Evolutionary conservation across 64 coral and sea anemone species (phyloP), one percentile per base, ranked within the genome.

Genomic region (Astreopora myriophthalma): DNA sequence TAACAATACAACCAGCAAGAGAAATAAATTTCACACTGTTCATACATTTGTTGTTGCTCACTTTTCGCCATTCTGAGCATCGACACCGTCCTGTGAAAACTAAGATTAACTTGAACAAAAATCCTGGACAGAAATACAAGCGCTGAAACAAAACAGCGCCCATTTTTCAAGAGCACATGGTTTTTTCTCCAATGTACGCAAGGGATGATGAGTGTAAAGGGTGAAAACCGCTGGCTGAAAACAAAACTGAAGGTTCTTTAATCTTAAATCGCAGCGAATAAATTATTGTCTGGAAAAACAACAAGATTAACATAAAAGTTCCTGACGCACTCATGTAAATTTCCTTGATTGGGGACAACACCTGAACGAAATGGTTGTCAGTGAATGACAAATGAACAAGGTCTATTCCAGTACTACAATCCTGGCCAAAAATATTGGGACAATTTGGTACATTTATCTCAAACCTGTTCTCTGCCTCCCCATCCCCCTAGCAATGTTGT

Each of bases 351-450:
- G 36, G 31, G 9, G 61, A 64, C 9, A 69, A 46, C 0, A 14
- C 40, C 24, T 27, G 40, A 61, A 46, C 69, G 61, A 70, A 48
- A 11, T 17, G 22, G 8, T 80, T 48, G 16, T 81, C 88, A 30
- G 70, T 27, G 71, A 90, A 61, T 71, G 63, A 48, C 76, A 76
- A 69, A 48, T 79, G 60, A 44, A 17, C 42, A 51, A 27, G 49
- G 57, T 80, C 69, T 80, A 25, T 31, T 81, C 22, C 35, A 90
- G 74, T 86, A 63, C n/a, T n/a, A 42, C n/a, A n/a, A n/a, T n/a
- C n/a, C n/a, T n/a, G n/a, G n/a, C n/a, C n/a, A n/a, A n/a, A n/a
- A n/a, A n/a, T n/a, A n/a, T n/a, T n/a, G n/a, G n/a, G n/a, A n/a
- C n/a, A n/a, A n/a, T n/a, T n/a, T n/a, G n/a, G n/a, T n/a, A 7